Evolutionary conservation across 1,140 invertebrate species (phyloP), one percentile per base, ranked within the genome.

Genomic region (Aphidius ervi): DNA sequence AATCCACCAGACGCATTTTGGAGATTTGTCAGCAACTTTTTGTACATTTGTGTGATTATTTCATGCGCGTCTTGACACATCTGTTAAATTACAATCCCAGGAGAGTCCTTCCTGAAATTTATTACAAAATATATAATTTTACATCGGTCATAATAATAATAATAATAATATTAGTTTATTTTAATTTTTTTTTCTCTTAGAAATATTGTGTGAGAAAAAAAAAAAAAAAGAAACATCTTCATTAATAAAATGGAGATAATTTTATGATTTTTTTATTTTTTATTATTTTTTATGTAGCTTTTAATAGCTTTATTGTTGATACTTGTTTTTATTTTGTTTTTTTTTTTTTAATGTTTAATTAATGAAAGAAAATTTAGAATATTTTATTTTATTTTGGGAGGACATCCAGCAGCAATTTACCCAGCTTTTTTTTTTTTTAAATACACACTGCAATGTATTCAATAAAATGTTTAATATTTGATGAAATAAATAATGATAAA

Each of bases 1-100:
- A 69, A 54, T 73, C 68, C 65, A 66, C 70, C 67, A 68, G 70
- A 75, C 76, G 76, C 74, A 72, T 76, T 78, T 61, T 67, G 68
- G 69, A 67, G 68, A 74, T 57, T 70, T 68, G 59, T 63, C 48
- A 63, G 62, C 61, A 68, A 59, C 52, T 62, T 50, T 54, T 57
- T 56, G 7, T 9, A 42, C 23, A 50, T 56, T 4, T 41, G 5
- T 56, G 56, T 72, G 70, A 69, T 64, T 63, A 58, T 72, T 64
- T 63, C 65, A 45, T 55, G 72, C 72, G 76, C 76, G 74, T 64
- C 63, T 70, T 59, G 23, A 31, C 23, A 31, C 23, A 31, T 31
- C 23, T 31, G 0, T 31, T 1, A 31, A 20, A 48, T 46, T 6
- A 56, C 42, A 20, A 40, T 45, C 46, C 41, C 48, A 9, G 46